Base-by-base conservation (phyloP, 2,888 invertebrate genomes). In the Drosophila quinaria region DNA sequence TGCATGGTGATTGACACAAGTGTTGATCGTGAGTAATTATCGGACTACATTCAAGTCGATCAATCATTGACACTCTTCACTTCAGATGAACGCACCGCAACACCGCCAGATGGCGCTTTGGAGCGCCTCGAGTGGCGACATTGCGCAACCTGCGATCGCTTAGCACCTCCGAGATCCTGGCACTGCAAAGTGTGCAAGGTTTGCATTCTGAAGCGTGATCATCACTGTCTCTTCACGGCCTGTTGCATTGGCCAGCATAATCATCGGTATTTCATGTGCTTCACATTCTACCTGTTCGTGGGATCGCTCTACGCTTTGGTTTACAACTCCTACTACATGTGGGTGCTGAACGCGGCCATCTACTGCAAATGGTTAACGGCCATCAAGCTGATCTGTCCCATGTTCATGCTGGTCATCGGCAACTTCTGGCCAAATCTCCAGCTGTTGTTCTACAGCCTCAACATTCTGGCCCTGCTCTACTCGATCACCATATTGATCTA, bases 211-310 rank as follows among this genome's bases (percentile, higher is more conserved):
- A 97, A 97, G 92, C 94, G 98, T 74, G 98, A 98, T 91, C 97
- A 97, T 93, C 97, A 97, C 91, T 97, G 98, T 90, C 95, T 96
- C 78, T 98, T 98, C 91, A 96, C 97, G 39, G 97, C 97, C 25
- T 96, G 96, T 89, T 98, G 98, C 91, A 94, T 98, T 49, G 98
- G 98, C 1, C 96, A 97, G 90, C 94, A 93, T 71, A 98, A 98
- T 92, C 96, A 97, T 81, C 94, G 98, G 89, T 98, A 96, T 92
- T 98, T 98, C 89, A 93, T 97, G 59, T 94, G 96, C 91, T 96
- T 98, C 91, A 94, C 97, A 0, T 91, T 96, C 44, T 96, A 97
- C 90, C 93, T 96, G 64, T 96, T 96, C 86, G 81, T 96, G 54
- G 95, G 96, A 1, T 95, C 96, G 74, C 54, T 94, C 0, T 97